phyloP scores from a whole-genome alignment of 1,140 invertebrate species.

The Phocides pigmalion region DNA sequence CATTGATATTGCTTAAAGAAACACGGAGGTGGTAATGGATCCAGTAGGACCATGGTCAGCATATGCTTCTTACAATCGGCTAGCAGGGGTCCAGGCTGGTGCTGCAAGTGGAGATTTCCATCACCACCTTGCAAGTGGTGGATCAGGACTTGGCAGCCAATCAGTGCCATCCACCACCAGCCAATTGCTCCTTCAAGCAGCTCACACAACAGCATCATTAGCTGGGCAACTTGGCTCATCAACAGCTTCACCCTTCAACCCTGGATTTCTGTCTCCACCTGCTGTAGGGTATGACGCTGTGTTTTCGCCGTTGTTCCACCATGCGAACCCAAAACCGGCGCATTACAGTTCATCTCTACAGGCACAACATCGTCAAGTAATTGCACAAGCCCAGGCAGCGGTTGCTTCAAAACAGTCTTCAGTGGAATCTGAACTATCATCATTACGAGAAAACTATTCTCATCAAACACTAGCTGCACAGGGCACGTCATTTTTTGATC shows the following conservation, averaged over 20 bases:
- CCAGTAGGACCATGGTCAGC: conserved; percentile 91
- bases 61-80: conserved; percentile 89
- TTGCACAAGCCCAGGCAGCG: conserved; percentile 83
- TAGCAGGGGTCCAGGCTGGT: conserved; percentile 85
- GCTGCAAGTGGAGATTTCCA: conserved; percentile 86
- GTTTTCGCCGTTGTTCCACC: conserved; percentile 89
- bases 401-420: conserved; percentile 84
- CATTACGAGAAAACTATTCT: conserved; percentile 85
- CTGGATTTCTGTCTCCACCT: conserved; percentile 88
- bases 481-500: conserved; percentile 87
- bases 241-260: conserved; percentile 87
- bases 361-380: conserved; percentile 85
- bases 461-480: conserved; percentile 83
- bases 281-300: conserved; percentile 89
- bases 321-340: conserved; percentile 86
- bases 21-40: conserved; percentile 87
- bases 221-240: conserved; percentile 84
- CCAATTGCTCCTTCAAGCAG: conserved; percentile 86
- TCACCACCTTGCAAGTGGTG: conserved; percentile 85
- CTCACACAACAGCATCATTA: conserved; percentile 85
- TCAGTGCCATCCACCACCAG: conserved; percentile 85
- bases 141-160: conserved; percentile 79
- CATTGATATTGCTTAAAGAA: conserved; percentile 68
- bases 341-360: conserved; percentile 85
- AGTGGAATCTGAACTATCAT: conserved; percentile 85